Evolutionary conservation across 2,113 vertebrate species (phyloP).

Genomic region (Charadrius vociferus): DNA sequence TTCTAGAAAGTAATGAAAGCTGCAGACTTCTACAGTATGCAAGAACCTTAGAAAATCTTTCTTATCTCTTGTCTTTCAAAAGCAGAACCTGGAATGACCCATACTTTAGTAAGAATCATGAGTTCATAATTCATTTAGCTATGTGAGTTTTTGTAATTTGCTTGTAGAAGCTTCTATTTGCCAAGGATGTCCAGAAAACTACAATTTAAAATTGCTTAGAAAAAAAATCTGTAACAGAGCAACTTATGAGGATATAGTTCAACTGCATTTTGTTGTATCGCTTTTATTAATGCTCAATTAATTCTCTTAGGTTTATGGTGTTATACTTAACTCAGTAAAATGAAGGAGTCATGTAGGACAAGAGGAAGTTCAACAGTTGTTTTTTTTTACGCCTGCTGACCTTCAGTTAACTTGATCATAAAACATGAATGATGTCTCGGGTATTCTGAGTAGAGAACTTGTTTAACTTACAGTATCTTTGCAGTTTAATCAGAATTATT

Average conservation of each 20-base stretch:
- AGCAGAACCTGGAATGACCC: not conserved
- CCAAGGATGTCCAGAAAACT: not conserved
- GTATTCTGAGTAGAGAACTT: not conserved
- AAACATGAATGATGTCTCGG: not conserved
- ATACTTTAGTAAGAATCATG: not conserved
- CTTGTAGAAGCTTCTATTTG: not conserved
- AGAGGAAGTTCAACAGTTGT: not conserved
- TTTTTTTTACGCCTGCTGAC: not conserved
- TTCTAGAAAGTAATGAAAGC: not conserved
- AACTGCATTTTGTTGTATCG: not conserved
- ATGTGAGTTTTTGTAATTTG: not conserved
- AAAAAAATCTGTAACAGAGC: not conserved
- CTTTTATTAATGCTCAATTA: not conserved
- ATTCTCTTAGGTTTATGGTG: not conserved
- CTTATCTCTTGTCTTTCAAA: not conserved
- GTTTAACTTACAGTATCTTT: not conserved
- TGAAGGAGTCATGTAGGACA: not conserved
- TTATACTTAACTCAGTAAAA: not conserved
- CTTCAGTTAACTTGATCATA: not conserved
- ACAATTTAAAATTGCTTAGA: not conserved
- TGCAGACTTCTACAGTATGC: not conserved
- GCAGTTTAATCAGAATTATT: not conserved
- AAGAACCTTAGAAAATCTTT: not conserved
- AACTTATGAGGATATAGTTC: not conserved
- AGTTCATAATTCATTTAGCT: not conserved